Evolutionary conservation across 2,113 vertebrate species (phyloP).

Genomic region (Megaptera novaeangliae): DNA sequence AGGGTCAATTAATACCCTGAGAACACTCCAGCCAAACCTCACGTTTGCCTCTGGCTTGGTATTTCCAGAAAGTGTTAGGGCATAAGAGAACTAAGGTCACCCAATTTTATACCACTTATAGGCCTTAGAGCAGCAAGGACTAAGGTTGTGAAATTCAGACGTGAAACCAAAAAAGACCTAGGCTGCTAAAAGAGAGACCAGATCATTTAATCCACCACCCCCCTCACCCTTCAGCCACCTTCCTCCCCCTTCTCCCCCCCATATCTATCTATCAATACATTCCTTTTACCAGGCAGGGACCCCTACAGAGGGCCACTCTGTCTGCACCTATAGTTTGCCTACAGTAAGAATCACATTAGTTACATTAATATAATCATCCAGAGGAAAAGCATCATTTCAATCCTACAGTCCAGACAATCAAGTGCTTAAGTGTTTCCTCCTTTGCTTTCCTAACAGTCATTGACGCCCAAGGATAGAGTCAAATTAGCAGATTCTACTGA

Average conservation of each 20-base stretch:
- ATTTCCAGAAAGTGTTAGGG: constrained; percentile 14
- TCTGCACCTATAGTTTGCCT: background rate
- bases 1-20: background rate
- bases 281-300: background rate
- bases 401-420: background rate
- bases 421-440: background rate
- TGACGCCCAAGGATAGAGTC: background rate
- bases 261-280: background rate
- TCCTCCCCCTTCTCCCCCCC: background rate
- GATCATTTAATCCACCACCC: background rate
- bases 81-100: background rate
- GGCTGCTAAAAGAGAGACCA: background rate
- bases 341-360: background rate
- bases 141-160: background rate
- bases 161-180: background rate
- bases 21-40: background rate
- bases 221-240: no score
- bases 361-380: background rate
- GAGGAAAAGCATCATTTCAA: background rate
- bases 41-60: background rate
- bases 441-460: background rate
- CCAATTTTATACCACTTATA: background rate
- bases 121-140: background rate
- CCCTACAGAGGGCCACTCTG: background rate
- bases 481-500: background rate